Evolutionary conservation across 1,140 invertebrate genomes (phyloP), one percentile per base, ranked within the genome.

Genomic region (Plutomurus gul): DNA sequence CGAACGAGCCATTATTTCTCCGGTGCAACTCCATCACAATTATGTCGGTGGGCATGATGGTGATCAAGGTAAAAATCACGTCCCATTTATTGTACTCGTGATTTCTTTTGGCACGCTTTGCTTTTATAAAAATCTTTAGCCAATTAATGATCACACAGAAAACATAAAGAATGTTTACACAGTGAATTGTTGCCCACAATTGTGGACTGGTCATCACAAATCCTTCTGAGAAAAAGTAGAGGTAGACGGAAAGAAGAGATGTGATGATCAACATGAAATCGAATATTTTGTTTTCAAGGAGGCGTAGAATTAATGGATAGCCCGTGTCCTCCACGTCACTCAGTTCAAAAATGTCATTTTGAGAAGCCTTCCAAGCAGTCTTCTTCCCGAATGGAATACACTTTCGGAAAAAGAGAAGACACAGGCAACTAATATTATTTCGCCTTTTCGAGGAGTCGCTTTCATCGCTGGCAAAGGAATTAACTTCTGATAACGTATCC

Each of bases 211-310:
- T 40, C 30, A 80, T 60, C 6, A 83, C 30, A 37, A 83, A 83
- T 37, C 82, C 82, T 47, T 81, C 80, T 4, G 78, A 80, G 40
- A 83, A 83, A 30, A 77, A 56, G 30, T 82, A 80, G 0, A 83
- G 76, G 47, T 60, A 77, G 6, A 82, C 70, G 0, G 82, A 83
- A 11, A 65, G 4, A 4, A 82, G 33, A n/a, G 72, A 80, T 4
- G 78, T 51, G 8, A 51, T 30, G 1, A 81, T 49, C 22, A 82
- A 83, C 13, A 80, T 36, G 20, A 49, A 46, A 33, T 83, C 80
- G 27, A 77, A 70, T 20, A 56, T 10, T 30, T 43, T 39, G 18
- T 51, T 46, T 36, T 83, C 80, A 8, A 83, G 10, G 13, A 72
- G 25, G 22, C 39, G 4, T 25, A 72, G 25, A 1, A 39, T 40